phyloP scores from a whole-genome alignment of 2,797 vertebrate species.

The Hippocampus kuda region DNA sequence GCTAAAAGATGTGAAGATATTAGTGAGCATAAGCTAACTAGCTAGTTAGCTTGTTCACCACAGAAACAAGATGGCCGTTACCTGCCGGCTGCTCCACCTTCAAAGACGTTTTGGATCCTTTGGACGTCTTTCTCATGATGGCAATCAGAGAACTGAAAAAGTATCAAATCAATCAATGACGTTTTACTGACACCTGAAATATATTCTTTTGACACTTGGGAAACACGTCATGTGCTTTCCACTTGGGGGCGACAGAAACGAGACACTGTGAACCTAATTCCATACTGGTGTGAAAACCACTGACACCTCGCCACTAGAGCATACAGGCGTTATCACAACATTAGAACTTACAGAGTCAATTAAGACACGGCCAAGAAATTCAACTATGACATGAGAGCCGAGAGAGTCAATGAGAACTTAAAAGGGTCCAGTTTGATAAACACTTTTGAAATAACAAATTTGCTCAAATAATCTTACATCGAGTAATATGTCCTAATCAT shows the following conservation, averaged over 20 bases:
- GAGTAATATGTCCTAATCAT: too few species aligned
- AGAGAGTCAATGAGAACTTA: not conserved
- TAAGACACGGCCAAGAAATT: not conserved
- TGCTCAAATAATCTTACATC: too few species aligned
- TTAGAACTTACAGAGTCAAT: too few species aligned
- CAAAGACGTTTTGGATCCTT: conserved; percentile 57
- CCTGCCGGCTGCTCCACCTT: conserved; percentile 65
- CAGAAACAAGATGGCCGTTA: conserved; percentile 18
- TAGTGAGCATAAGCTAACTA: conserved; percentile 9
- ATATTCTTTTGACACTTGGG: not conserved
- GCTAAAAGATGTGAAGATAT: too few species aligned
- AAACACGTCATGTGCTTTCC: not conserved
- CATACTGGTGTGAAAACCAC: too few species aligned
- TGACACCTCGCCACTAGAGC: too few species aligned
- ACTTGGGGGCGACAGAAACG: not conserved
- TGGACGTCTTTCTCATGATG: conserved; percentile 74
- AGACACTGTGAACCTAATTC: not conserved
- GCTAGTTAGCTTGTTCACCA: not conserved
- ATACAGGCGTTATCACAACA: too few species aligned
- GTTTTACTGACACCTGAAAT: not conserved
- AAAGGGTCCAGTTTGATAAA: too few species aligned
- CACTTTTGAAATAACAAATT: too few species aligned
- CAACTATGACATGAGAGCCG: not conserved
- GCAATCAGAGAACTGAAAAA: conserved; percentile 70
- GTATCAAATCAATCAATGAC: not conserved